phyloP scores from a whole-genome alignment of 2,113 vertebrate genomes.

The Lasiurus cinereus region DNA sequence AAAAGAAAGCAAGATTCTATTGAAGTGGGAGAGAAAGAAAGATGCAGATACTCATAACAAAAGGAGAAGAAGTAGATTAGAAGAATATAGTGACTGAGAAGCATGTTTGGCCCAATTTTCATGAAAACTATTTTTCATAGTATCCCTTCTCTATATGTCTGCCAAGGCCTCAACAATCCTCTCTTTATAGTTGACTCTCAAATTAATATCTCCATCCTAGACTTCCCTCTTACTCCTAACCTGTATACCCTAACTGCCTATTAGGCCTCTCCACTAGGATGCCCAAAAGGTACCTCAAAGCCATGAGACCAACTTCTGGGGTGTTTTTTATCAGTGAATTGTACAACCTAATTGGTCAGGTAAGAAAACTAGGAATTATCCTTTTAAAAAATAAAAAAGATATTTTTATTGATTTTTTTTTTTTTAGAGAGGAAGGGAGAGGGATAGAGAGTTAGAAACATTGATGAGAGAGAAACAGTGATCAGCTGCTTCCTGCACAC shows the following conservation, averaged over 20 bases:
- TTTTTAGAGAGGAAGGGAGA: too few species aligned
- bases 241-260: too few species aligned
- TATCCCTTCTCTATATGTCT: not conserved
- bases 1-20: not conserved
- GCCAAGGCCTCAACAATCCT: not conserved
- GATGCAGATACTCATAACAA: not conserved
- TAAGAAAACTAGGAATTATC: not conserved
- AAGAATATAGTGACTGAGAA: not conserved
- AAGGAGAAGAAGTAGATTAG: not conserved
- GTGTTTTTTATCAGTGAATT: not conserved
- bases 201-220: not conserved
- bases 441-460: too few species aligned
- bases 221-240: not conserved
- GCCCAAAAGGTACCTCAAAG: not conserved
- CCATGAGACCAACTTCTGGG: not conserved
- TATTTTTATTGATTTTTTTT: too few species aligned
- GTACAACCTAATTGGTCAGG: not conserved
- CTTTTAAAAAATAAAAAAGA: not conserved
- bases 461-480: too few species aligned
- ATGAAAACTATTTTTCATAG: not conserved
- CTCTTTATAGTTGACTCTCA: not conserved
- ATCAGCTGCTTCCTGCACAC: too few species aligned
- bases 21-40: not conserved
- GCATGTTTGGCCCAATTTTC: not conserved
- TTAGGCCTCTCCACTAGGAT: not conserved